These are phyloP conservation scores for Phyllotreta cruciferae DNA, from an alignment of 2,888 invertebrate species.

Conservation along the genomic window DNA sequence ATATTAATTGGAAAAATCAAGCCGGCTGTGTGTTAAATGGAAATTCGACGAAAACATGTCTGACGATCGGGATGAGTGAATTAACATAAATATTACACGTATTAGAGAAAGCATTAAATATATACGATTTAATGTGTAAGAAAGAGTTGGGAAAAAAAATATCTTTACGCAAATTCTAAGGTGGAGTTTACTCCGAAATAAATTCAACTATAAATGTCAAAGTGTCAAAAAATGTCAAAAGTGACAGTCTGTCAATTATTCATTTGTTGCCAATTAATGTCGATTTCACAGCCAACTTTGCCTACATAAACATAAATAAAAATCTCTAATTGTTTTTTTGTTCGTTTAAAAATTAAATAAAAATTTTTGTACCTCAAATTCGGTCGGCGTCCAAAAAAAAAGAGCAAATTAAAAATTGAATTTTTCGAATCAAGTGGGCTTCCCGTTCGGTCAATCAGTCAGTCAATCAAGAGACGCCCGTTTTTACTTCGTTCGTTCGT, in stretches of 20 bases:
- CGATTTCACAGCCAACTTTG: slow-evolving; percentile 3
- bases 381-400: no score
- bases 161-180: slow-evolving; percentile 48
- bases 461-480: slow-evolving; percentile 51
- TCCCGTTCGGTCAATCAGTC: no score
- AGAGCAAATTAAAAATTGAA: slow-evolving; percentile 28
- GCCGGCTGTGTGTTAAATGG: slow-evolving; percentile 14
- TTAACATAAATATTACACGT: slow-evolving; percentile 13
- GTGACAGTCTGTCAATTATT: no score
- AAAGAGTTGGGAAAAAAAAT: slow-evolving; percentile 48
- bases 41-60: slow-evolving; percentile 33
- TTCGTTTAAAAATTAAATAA: no score
- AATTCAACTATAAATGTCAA: slow-evolving; percentile 17
- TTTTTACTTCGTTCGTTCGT: slow-evolving; percentile 49
- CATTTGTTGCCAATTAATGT: background rate
- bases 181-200: slow-evolving; percentile 63
- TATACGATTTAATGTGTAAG: slow-evolving; percentile 14
- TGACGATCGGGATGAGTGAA: slow-evolving; percentile 14
- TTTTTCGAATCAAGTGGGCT: slow-evolving; percentile 42
- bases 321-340: no score
- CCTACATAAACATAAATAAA: slow-evolving; percentile 8
- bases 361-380: no score
- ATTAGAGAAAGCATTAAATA: slow-evolving; percentile 11
- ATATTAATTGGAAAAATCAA: slow-evolving; percentile 15
- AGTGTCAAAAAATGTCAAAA: no score